Evolutionary conservation across 2,888 invertebrate genomes (phyloP).

Genomic region (Erynnis tages): DNA sequence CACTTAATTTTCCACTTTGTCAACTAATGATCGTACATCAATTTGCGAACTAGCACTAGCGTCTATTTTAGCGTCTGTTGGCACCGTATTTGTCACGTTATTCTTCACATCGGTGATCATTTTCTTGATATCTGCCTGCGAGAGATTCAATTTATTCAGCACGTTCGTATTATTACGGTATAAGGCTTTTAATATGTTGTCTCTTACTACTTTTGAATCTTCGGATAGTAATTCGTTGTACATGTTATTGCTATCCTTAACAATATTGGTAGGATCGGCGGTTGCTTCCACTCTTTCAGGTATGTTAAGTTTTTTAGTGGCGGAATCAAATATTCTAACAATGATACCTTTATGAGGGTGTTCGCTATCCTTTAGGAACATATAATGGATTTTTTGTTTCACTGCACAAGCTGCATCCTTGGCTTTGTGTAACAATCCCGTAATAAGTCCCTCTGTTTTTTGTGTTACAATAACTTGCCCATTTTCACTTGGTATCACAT

Average conservation of each 20-base stretch:
- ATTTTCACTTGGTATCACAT: background rate
- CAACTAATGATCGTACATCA: conserved; percentile 6
- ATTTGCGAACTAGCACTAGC: background rate
- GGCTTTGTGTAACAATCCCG: background rate
- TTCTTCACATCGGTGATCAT: background rate
- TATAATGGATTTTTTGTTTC: background rate
- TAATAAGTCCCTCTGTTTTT: conserved; percentile 10
- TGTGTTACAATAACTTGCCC: background rate
- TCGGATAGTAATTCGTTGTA: background rate
- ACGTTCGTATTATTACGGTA: conserved; percentile 9
- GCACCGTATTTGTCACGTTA: background rate
- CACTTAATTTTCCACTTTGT: background rate
- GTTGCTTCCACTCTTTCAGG: conserved; percentile 1
- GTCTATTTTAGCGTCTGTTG: background rate
- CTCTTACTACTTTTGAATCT: conserved; percentile 9
- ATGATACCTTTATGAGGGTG: conserved; percentile 1
- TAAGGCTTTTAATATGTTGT: conserved; percentile 3
- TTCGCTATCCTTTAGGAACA: background rate
- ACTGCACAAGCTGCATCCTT: background rate
- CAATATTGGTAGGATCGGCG: background rate
- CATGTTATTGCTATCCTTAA: background rate
- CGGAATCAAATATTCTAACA: background rate
- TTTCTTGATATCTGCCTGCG: conserved; percentile 1
- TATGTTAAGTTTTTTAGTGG: conserved; percentile 5
- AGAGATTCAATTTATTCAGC: conserved; percentile 10